A percentile compares a stretch with the other conserved stretches of the same genome.
These are phyloP conservation scores for Dysidea cf. avara DNA, from an alignment of 37 sponge, comb jelly and placozoan genomes.

Conservation along the genomic window DNA sequence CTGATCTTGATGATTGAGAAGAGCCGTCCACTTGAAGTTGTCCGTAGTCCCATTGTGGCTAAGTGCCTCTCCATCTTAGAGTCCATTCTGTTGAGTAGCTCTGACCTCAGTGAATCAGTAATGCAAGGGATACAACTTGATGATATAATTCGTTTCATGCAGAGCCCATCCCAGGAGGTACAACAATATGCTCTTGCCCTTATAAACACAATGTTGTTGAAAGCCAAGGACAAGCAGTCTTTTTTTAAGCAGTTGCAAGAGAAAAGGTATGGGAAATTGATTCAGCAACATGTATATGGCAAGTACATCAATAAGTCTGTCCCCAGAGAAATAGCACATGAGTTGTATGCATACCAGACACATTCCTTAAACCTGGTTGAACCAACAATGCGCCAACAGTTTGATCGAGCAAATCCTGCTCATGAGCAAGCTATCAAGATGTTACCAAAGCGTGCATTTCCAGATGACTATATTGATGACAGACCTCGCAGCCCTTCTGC, in stretches of 20 bases:
- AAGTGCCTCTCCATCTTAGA: constrained; percentile 68
- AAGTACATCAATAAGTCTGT: constrained; percentile 21
- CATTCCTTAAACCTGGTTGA: constrained; percentile 65
- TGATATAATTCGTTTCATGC: constrained; percentile 42
- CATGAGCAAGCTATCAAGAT: constrained; percentile 58
- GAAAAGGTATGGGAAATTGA: constrained; percentile 19
- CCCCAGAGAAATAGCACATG: constrained; percentile 73
- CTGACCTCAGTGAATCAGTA: constrained; percentile 40
- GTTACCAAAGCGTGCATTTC: constrained; percentile 64
- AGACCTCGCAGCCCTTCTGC: constrained; percentile 7
- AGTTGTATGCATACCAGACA: constrained; percentile 78
- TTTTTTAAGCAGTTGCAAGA: constrained; percentile 34
- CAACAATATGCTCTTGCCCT: constrained; percentile 66
- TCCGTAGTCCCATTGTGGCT: constrained; percentile 45
- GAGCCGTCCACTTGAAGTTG: constrained; percentile 20
- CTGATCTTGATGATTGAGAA: constrained; percentile 66
- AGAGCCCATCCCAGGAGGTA: constrained; percentile 26
- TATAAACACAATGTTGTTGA: constrained; percentile 76
- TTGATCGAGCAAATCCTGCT: constrained; percentile 30
- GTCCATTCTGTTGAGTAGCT: constrained; percentile 62
- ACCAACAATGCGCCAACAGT: constrained; percentile 45
- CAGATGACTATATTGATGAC: constrained; percentile 58
- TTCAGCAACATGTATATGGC: constrained; percentile 24
- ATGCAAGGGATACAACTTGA: constrained; percentile 35
- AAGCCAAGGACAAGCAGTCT: constrained; percentile 19